Evolutionary conservation across 2,113 vertebrate genomes (phyloP).

Genomic region (Genyomyrus donnyi): DNA sequence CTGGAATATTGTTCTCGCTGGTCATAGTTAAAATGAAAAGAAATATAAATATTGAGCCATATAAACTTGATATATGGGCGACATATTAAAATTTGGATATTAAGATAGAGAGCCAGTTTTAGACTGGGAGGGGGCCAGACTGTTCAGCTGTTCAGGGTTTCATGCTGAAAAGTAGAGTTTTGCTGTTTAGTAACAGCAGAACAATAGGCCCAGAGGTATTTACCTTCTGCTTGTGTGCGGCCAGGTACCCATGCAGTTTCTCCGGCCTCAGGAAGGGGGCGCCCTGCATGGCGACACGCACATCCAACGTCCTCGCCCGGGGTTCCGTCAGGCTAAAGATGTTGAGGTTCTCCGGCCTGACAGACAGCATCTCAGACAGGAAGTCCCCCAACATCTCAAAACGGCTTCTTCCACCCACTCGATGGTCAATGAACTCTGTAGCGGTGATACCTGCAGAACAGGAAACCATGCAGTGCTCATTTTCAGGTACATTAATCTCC

Average conservation of each 20-base stretch:
- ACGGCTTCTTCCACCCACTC: conserved; percentile 51
- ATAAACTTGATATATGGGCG: background rate
- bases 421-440: conserved; percentile 66
- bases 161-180: background rate
- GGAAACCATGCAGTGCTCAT: background rate
- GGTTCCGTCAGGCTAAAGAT: conserved; percentile 63
- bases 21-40: background rate
- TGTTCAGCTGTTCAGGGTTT: background rate
- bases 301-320: conserved; percentile 57
- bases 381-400: conserved; percentile 62
- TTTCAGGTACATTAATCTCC: background rate
- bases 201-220: background rate
- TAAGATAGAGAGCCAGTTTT: background rate
- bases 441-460: conserved; percentile 61
- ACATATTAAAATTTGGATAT: background rate
- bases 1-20: background rate
- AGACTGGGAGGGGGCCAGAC: background rate
- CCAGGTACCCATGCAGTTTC: conserved; percentile 68
- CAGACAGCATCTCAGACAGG: conserved; percentile 63
- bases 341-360: conserved; percentile 53
- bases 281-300: conserved; percentile 59
- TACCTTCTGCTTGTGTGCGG: conserved; percentile 69
- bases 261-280: conserved; percentile 59
- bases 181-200: background rate
- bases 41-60: background rate